A percentile compares a stretch with the other conserved stretches of the same genome.
phyloP scores from a whole-genome alignment of 2,888 invertebrate species.

The Drosophila anomalipes region DNA sequence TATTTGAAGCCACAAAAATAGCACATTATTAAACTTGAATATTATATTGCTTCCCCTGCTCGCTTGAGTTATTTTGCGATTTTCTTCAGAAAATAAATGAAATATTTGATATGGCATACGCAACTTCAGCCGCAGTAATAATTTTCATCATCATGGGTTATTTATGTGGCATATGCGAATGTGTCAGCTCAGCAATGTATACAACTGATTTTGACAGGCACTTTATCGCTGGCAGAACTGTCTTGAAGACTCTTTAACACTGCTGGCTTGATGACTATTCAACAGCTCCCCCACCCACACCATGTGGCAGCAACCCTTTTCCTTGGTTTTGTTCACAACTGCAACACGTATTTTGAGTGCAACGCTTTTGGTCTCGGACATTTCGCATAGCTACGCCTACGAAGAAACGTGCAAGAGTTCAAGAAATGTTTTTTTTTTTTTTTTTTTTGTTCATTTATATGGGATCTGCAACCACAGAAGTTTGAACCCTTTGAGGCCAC shows the following conservation, averaged over 20 bases:
- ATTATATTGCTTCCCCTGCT: not conserved
- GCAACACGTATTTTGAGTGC: conserved; percentile 59
- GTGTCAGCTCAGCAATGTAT: conserved; percentile 10
- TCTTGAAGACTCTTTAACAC: conserved; percentile 34
- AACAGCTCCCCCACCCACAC: not conserved
- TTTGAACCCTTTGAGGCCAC: conserved; percentile 50
- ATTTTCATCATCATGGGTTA: conserved; percentile 10
- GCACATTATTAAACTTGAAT: not conserved
- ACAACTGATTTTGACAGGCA: conserved; percentile 51
- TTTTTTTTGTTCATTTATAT: not conserved
- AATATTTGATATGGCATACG: not conserved
- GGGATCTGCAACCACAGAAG: conserved; percentile 27
- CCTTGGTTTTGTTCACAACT: conserved; percentile 28
- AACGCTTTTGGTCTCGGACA: conserved; percentile 55
- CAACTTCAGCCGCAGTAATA: not conserved
- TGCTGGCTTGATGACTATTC: conserved; percentile 1
- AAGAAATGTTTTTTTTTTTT: conserved; percentile 40
- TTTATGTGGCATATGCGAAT: conserved; percentile 18
- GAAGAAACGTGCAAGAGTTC: conserved; percentile 63
- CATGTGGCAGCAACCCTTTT: conserved; percentile 35
- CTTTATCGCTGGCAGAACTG: conserved; percentile 25
- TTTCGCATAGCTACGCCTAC: conserved; percentile 67
- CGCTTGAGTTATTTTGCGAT: not conserved
- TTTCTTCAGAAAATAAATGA: not conserved
- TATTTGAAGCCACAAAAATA: not conserved